These are phyloP conservation scores for Protobothrops flavoviridis DNA, from an alignment of 2,113 vertebrate genomes.

Conservation along the genomic window DNA sequence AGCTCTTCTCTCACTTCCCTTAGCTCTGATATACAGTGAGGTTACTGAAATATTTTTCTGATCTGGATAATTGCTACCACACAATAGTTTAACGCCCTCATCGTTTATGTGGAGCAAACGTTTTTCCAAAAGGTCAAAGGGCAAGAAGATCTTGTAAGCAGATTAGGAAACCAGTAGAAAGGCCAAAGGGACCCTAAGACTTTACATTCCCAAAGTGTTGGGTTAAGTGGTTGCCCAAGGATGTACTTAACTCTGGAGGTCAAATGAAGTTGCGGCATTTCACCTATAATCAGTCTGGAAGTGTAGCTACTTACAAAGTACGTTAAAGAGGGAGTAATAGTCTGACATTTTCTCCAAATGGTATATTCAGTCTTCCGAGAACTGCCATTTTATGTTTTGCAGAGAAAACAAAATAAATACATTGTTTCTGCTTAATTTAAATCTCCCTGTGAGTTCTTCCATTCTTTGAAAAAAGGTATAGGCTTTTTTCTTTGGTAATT, in stretches of 20 bases:
- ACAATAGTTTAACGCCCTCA: constrained; percentile 48
- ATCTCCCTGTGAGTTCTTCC: constrained; percentile 29
- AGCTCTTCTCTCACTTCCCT: background rate
- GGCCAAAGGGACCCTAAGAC: constrained; percentile 55
- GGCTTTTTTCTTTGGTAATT: background rate
- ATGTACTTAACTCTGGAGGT: constrained; percentile 67
- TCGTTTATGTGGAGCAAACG: constrained; percentile 53
- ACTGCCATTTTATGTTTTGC: constrained; percentile 44
- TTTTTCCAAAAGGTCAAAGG: constrained; percentile 58
- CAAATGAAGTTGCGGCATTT: constrained; percentile 66
- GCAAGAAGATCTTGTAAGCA: constrained; percentile 51
- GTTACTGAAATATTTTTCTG: background rate
- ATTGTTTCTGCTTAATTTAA: constrained; percentile 51
- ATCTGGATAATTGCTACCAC: background rate
- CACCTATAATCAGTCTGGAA: constrained; percentile 52
- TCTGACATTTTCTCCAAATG: constrained; percentile 43
- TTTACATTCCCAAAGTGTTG: constrained; percentile 63
- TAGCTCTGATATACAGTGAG: background rate
- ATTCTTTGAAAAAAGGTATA: constrained; percentile 6
- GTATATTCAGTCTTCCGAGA: constrained; percentile 47
- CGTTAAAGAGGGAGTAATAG: constrained; percentile 44
- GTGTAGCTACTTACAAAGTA: constrained; percentile 51
- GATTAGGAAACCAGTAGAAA: constrained; percentile 60
- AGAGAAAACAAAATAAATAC: constrained; percentile 19
- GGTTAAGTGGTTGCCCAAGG: constrained; percentile 59